Conservation (phyloP, 2,113 vertebrate genomes). For the Apeltes quadracus region DNA sequence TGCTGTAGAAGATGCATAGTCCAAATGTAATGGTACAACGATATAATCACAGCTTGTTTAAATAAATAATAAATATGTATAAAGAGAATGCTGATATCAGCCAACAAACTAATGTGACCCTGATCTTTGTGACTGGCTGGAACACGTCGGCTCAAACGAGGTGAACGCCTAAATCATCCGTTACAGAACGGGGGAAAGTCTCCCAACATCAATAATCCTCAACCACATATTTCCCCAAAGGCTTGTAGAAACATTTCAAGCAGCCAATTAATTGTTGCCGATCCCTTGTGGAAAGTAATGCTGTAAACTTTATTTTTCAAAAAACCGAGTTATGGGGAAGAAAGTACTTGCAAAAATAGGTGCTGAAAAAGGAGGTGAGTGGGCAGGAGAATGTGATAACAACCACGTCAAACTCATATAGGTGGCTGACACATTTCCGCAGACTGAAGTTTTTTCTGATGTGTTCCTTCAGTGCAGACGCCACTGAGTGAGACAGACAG, state of each 20-base stretch:
- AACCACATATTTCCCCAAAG: neutral
- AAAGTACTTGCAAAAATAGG: conserved; percentile 15
- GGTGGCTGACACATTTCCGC: neutral
- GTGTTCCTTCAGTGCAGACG: neutral
- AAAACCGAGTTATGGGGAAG: conserved; percentile 3
- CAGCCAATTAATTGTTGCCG: neutral
- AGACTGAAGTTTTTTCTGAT: conserved; percentile 16
- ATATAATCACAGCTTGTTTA: too few relatives aligned
- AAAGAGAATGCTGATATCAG: too few relatives aligned
- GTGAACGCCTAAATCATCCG: neutral
- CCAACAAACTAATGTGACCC: too few relatives aligned
- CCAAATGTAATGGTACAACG: too few relatives aligned
- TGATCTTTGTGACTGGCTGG: neutral
- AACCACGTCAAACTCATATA: conserved; percentile 7
- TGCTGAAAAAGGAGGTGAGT: conserved; percentile 8
- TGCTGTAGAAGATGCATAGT: too few relatives aligned
- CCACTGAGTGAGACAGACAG: neutral
- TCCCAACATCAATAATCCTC: neutral
- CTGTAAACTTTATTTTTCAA: conserved; percentile 9
- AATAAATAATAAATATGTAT: too few relatives aligned
- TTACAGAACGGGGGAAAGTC: neutral
- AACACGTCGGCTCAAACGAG: neutral
- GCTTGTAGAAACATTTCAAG: neutral
- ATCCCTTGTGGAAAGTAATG: conserved; percentile 2
- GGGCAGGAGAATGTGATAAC: conserved; percentile 14